Evolutionary conservation across 2,797 vertebrate genomes (phyloP).

Genomic region (Peromyscus aztecus): DNA sequence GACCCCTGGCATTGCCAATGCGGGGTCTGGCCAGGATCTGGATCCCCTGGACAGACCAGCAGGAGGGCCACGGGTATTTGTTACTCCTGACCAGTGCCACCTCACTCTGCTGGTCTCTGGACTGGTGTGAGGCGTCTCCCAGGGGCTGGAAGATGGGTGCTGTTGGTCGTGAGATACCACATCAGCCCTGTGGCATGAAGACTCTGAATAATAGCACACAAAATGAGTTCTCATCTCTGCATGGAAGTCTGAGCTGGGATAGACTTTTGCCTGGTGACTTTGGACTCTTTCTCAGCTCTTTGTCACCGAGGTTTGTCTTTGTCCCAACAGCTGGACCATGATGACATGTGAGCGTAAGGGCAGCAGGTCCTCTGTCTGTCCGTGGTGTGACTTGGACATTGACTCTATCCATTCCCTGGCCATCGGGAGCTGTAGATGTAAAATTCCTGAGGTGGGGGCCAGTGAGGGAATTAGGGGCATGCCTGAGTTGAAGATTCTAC

Average conservation of each 20-base stretch:
- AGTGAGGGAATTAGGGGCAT: rapidly evolving
- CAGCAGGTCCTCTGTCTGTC: neutral
- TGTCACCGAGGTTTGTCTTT: neutral
- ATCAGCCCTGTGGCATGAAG: neutral
- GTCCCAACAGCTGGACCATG: neutral
- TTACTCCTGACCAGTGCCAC: rapidly evolving
- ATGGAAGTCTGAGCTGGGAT: neutral
- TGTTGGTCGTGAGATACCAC: rapidly evolving
- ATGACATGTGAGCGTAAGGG: neutral
- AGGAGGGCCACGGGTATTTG: neutral
- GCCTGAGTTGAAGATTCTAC: neutral
- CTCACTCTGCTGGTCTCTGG: neutral
- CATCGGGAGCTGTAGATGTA: neutral
- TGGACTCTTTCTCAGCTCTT: neutral
- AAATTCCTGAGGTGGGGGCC: neutral
- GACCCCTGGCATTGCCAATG: neutral
- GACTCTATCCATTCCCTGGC: no score
- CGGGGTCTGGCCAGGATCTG: neutral
- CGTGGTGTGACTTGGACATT: rapidly evolving
- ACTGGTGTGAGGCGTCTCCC: neutral
- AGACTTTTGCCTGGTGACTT: neutral
- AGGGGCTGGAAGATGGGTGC: neutral
- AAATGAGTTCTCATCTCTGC: neutral
- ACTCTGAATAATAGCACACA: neutral
- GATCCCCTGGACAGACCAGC: neutral